These are phyloP conservation scores for Procavia capensis DNA, from an alignment of 2,113 vertebrate species.

Conservation along the genomic window DNA sequence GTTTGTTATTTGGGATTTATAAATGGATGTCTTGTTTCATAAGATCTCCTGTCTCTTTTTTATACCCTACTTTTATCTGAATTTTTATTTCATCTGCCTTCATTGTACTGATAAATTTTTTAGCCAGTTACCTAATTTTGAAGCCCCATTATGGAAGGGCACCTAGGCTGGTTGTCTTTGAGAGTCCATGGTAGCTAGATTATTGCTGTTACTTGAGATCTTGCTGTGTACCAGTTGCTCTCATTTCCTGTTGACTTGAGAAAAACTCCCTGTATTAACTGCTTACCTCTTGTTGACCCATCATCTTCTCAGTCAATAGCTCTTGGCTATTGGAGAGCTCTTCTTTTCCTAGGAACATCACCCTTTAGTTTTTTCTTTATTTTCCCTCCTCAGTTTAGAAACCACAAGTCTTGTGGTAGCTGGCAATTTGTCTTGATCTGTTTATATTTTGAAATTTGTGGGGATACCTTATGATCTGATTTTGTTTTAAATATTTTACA, in stretches of 20 bases:
- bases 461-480: neutral
- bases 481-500: neutral
- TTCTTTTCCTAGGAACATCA: neutral
- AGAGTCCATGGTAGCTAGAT: neutral
- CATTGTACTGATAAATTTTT: neutral
- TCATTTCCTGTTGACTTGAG: rapidly evolving
- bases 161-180: no score
- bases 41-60: neutral
- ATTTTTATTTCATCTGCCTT: neutral
- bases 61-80: neutral
- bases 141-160: neutral
- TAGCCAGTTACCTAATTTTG: no score
- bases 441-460: neutral
- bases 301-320: neutral
- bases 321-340: neutral
- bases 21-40: neutral
- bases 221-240: neutral
- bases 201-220: neutral
- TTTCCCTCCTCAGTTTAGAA: neutral
- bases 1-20: neutral
- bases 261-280: neutral
- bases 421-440: neutral
- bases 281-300: neutral
- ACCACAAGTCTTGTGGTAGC: neutral
- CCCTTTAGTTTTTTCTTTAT: neutral